These are phyloP conservation scores for Lasioglossum marginatum DNA, from an alignment of 2,888 invertebrate genomes.

Conservation along the genomic window DNA sequence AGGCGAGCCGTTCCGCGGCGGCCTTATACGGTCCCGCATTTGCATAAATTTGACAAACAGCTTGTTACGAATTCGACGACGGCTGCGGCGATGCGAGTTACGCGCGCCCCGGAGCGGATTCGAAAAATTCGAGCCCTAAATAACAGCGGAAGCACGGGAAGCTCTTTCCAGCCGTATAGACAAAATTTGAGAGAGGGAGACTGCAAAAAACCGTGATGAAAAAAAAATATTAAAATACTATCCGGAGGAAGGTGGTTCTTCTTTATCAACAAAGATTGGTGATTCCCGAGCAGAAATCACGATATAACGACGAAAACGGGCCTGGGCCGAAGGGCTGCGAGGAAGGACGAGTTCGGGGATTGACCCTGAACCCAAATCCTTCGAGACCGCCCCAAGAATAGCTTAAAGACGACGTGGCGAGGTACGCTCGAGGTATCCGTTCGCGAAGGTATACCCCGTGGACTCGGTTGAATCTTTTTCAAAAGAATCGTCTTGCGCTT, in stretches of 20 bases:
- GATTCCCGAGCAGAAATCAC: conserved; percentile 12
- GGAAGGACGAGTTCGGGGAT: conserved; percentile 40
- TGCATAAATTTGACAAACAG: conserved; percentile 80
- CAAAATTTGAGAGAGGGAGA: background rate
- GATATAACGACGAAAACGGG: conserved; percentile 35
- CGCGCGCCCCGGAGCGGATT: conserved; percentile 15
- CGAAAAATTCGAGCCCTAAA: background rate
- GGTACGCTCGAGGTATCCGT: background rate
- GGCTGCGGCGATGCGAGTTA: conserved; percentile 24
- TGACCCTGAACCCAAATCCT: conserved; percentile 61
- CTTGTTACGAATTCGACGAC: conserved; percentile 71
- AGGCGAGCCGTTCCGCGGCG: conserved; percentile 59
- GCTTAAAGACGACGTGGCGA: conserved; percentile 58
- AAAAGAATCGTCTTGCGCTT: conserved; percentile 42
- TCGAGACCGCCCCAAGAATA: conserved; percentile 53
- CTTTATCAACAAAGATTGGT: background rate
- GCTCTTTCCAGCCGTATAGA: background rate
- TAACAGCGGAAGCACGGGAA: background rate
- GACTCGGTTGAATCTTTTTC: conserved; percentile 51
- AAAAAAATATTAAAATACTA: too few species aligned
- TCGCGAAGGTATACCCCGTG: background rate
- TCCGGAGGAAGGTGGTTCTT: background rate
- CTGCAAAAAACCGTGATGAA: background rate
- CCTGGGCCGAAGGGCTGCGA: conserved; percentile 23
- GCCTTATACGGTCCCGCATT: conserved; percentile 68